Evolutionary conservation across 2,888 invertebrate species (phyloP), one percentile per base, ranked within the genome.

Genomic region (Drosophila yooni): DNA sequence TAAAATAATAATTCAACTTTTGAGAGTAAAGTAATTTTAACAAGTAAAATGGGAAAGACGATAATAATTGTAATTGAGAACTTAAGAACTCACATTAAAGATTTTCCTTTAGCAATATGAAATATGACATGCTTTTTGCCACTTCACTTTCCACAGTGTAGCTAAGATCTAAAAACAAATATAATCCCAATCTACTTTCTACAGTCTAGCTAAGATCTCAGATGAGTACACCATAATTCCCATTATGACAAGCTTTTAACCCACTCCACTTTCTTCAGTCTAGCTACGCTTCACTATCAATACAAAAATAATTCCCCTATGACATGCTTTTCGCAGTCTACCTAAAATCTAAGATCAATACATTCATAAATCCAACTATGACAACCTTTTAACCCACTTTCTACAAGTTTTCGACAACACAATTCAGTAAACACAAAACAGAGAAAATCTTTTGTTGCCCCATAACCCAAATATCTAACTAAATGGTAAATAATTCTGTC

Each of bases 401-500:
- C 3, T 29, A 4, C 0, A n/a, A 27, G 4, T 59, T n/a, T n/a
- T 25, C 4, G 34, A 15, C 27, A 43, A 43, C 18, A 11, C 6
- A 34, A 40, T 6, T 13, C 33, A 18, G 6, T 29, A 34, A 18
- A 15, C 36, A 33, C 27, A 36, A 36, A 50, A 31, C 18, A 11
- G n/a, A 31, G 31, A 29, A 57, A 31, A 21, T 43, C 21, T 31
- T 40, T 57, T 57, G 40, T 15, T 43, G 15, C 43, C 15, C n/a
- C 3, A 36, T 54, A 54, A 27, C 52, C 65, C 21, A 53, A 53
- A 53, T 61, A 43, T 13, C 18, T 15, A 43, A 33, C 27, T 27
- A 56, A 62, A 62, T 25, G 34, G 33, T 46, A 57, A 57, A 56
- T 62, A 62, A 25, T 36, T 29, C 61, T 21, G 21, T 40, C 51